Base-by-base conservation (phyloP, 2,888 invertebrate genomes). In the Platycheirus albimanus region DNA sequence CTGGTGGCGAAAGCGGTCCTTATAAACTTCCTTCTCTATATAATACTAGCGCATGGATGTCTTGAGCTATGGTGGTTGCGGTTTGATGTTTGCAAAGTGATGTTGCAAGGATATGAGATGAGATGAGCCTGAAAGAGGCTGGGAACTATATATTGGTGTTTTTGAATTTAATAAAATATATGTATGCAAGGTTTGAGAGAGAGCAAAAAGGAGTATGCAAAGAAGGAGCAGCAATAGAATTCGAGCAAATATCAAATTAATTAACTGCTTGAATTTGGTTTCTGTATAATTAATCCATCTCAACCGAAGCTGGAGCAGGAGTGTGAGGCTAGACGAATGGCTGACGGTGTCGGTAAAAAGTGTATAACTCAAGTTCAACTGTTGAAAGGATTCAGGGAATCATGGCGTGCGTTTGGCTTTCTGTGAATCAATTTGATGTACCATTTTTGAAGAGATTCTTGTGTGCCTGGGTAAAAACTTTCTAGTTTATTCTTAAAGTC, bases 221-320 rank as follows among this genome's bases (percentile, higher is more conserved):
- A 58, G 38, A 28, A 45, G 28, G 8, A 30, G 45, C 45, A 49
- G 69, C 11, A 30, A 41, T 30, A 63, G 70, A 36, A 30, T 64
- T 66, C 20, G 49, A 69, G 72, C 61, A 72, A 83, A 77, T 83
- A 77, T 83, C 83, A 83, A 83, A 83, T 83, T 83, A 83, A 83
- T 83, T 83, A 83, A 83, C 83, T 83, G 67, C 83, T 83, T 78
- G 83, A 77, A 77, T 83, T 83, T 67, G 77, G 83, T 83, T 77
- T 83, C 67, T 67, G 71, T 77, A 72, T 83, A 83, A 83, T 83
- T 77, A 83, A 83, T 83, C 83, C 77, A 8, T 61, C 49, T n/a
- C n/a, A n/a, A n/a, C n/a, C n/a, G n/a, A n/a, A n/a, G 49, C 56
- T 61, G 67, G 69, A 83, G 77, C 20, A 66, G 77, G 72, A 72